Evolutionary conservation across 2,113 vertebrate species (phyloP).

Genomic region (Phyllostomus hastatus): DNA sequence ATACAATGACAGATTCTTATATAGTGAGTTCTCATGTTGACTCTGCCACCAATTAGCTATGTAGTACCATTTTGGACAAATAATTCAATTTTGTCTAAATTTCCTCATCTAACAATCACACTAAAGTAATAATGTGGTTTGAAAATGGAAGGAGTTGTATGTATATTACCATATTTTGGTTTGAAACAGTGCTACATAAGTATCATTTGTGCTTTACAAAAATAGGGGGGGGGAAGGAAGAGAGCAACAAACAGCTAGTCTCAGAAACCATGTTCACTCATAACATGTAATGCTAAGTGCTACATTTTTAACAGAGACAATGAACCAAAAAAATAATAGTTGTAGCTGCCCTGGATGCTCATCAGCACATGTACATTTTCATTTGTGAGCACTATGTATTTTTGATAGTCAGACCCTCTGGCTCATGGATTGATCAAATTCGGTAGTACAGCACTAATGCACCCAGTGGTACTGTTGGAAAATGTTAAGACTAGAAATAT

Average conservation of each 20-base stretch:
- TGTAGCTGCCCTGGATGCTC: background rate
- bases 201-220: background rate
- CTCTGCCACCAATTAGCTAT: background rate
- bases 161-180: constrained; percentile 2
- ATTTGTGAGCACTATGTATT: background rate
- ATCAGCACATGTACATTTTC: background rate
- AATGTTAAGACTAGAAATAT: constrained; percentile 24
- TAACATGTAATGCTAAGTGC: background rate
- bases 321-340: background rate
- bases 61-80: background rate
- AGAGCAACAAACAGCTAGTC: background rate
- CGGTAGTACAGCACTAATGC: background rate
- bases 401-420: background rate
- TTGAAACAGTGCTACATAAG: background rate
- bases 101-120: background rate
- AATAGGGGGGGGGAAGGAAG: background rate
- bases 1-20: background rate
- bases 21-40: background rate
- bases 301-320: background rate
- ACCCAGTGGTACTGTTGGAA: background rate
- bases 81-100: background rate
- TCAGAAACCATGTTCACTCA: background rate
- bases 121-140: background rate
- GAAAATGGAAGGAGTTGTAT: background rate
- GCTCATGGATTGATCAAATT: background rate